Percentiles rank a stretch among this genome's conserved stretches.
phyloP scores from a whole-genome alignment of 2,797 vertebrate species.

The Falco columbarius region DNA sequence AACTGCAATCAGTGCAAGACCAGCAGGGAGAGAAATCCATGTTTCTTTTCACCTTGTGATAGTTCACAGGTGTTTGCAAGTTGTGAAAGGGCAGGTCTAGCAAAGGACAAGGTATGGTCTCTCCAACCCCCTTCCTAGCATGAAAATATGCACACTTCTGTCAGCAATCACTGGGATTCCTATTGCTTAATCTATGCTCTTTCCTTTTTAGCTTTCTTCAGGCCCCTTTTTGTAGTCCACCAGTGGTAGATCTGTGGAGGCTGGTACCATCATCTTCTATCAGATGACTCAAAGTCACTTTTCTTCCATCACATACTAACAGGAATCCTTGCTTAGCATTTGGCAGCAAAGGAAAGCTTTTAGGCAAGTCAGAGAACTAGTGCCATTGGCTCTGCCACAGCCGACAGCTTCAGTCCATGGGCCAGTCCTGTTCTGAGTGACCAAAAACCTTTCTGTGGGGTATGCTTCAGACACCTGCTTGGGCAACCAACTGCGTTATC shows the following conservation, averaged over 20 bases:
- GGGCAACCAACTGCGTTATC: neutral
- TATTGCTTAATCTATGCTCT: neutral
- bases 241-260: neutral
- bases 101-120: neutral
- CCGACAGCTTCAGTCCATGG: neutral
- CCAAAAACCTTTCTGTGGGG: neutral
- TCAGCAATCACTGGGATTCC: neutral
- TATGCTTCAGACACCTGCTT: neutral
- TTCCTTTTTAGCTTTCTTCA: neutral
- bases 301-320: neutral
- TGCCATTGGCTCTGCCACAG: neutral
- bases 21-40: slow-evolving; percentile 2
- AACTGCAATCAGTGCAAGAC: slow-evolving; percentile 26
- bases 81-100: neutral
- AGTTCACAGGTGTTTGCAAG: neutral
- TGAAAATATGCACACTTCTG: neutral
- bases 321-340: neutral
- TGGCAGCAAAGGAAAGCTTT: neutral
- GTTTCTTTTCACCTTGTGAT: neutral
- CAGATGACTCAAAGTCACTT: neutral
- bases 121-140: neutral
- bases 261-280: neutral
- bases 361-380: neutral
- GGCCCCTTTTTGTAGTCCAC: neutral
- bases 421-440: neutral